Evolutionary conservation across 2,113 vertebrate genomes (phyloP).

Genomic region (Heloderma charlesbogerti): DNA sequence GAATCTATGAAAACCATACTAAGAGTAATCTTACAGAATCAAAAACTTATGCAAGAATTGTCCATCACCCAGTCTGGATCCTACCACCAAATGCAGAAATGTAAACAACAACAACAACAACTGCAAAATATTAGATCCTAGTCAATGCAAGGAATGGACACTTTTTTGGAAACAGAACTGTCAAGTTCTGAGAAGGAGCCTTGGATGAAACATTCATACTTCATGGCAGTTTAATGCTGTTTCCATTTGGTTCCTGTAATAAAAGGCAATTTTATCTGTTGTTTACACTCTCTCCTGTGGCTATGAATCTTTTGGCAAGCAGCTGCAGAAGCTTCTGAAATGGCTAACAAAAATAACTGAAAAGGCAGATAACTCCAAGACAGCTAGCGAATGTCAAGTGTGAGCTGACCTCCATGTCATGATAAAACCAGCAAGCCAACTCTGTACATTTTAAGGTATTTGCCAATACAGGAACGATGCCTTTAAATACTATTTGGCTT

Average conservation of each 20-base stretch:
- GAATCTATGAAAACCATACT: background rate
- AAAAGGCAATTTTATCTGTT: background rate
- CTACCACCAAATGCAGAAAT: background rate
- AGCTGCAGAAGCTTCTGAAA: background rate
- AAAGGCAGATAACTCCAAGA: background rate
- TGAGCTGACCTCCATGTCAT: background rate
- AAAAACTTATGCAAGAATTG: background rate
- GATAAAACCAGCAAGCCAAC: background rate
- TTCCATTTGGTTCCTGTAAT: background rate
- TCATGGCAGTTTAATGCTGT: background rate
- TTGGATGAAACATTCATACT: background rate
- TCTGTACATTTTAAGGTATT: background rate
- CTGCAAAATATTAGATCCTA: background rate
- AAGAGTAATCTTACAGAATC: background rate
- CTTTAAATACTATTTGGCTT: background rate
- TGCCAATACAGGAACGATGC: background rate
- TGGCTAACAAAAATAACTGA: background rate
- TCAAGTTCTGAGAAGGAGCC: background rate
- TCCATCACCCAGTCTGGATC: background rate
- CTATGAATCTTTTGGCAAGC: background rate
- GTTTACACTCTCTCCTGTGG: background rate
- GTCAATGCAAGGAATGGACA: background rate
- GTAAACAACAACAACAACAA: background rate
- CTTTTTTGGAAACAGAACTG: background rate
- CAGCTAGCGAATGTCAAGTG: background rate